Evolutionary conservation across 2,888 invertebrate species (phyloP).

Genomic region (Ceraclea dissimilis): DNA sequence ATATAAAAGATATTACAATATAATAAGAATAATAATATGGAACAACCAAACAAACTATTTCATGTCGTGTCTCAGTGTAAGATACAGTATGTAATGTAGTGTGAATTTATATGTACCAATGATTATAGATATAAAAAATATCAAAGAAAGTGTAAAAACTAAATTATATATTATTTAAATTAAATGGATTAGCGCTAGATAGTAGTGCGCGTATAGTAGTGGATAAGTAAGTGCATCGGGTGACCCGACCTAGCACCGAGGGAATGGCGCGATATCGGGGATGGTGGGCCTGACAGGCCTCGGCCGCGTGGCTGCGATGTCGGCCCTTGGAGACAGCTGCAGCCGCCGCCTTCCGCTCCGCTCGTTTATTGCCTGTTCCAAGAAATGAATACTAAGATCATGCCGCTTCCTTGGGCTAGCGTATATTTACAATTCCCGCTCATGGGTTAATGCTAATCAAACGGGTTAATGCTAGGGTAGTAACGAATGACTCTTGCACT

Average conservation of each 20-base stretch:
- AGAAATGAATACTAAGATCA: constrained; percentile 33
- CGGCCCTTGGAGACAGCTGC: constrained; percentile 28
- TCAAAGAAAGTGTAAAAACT: constrained; percentile 13
- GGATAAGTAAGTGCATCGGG: constrained; percentile 8
- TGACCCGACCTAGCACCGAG: constrained; percentile 9
- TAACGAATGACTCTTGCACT: constrained; percentile 20
- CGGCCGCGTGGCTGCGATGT: neutral
- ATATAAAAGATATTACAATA: constrained; percentile 9
- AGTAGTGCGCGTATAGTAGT: constrained; percentile 5
- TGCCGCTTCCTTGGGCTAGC: constrained; percentile 37
- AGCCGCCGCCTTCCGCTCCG: constrained; percentile 34
- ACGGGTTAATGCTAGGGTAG: constrained; percentile 25
- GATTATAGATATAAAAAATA: constrained; percentile 13
- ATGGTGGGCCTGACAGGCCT: neutral
- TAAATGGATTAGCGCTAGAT: constrained; percentile 11
- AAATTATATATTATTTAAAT: neutral
- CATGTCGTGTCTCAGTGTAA: neutral
- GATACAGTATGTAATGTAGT: neutral
- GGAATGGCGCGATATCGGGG: constrained; percentile 7
- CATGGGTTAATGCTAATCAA: constrained; percentile 24
- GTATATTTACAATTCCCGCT: constrained; percentile 24
- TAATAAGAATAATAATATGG: constrained; percentile 2
- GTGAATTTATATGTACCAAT: constrained; percentile 4
- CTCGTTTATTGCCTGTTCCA: constrained; percentile 25
- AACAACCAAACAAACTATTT: neutral